These are phyloP conservation scores for Pedetes capensis DNA, from an alignment of 2,113 vertebrate genomes.

Conservation along the genomic window DNA sequence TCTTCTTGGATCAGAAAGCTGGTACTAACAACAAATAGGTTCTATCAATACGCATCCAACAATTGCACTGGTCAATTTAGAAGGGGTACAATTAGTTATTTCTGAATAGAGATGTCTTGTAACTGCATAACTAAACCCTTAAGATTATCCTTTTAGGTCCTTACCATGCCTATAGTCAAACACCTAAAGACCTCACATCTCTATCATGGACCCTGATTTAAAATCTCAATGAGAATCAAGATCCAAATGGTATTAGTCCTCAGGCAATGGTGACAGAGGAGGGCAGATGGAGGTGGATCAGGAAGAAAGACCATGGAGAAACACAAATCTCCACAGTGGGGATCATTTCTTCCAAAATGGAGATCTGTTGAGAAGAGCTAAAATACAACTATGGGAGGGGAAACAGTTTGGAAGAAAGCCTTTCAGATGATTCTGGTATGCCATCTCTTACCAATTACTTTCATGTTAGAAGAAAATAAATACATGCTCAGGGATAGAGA, in stretches of 20 bases:
- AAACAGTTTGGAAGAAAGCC: not conserved
- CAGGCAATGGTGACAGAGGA: not conserved
- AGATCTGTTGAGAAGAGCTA: not conserved
- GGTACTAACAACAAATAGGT: not conserved
- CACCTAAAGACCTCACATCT: not conserved
- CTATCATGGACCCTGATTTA: not conserved
- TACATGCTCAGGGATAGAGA: not conserved
- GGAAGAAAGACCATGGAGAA: not conserved
- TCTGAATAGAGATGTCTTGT: not conserved
- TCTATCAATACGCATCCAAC: not conserved
- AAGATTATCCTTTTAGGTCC: not conserved
- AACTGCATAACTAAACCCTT: not conserved
- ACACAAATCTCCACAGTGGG: rapidly evolving
- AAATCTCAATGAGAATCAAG: not conserved
- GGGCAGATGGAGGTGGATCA: too few species aligned
- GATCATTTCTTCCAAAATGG: not conserved
- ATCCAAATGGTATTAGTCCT: not conserved
- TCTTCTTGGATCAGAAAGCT: not conserved
- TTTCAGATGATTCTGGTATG: not conserved
- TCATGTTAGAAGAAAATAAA: not conserved
- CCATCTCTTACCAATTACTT: not conserved
- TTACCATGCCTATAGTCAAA: not conserved
- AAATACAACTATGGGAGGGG: not conserved
- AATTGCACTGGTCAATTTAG: not conserved
- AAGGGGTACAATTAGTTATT: not conserved